These are phyloP conservation scores for Poecilia gillii DNA, from an alignment of 2,797 vertebrate genomes.

Conservation along the genomic window DNA sequence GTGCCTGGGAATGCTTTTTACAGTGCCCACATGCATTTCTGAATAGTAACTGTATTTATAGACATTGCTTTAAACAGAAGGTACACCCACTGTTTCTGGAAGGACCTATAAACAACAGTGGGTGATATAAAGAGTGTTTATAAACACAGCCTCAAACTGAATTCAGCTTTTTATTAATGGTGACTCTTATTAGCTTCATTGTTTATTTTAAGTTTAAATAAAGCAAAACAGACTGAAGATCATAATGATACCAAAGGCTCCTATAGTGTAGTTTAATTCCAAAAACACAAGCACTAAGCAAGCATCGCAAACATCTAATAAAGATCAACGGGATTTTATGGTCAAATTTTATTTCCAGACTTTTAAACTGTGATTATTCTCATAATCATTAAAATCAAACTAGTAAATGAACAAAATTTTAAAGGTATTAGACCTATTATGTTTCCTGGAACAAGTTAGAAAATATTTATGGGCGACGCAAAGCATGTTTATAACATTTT, in stretches of 20 bases:
- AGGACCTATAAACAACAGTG: neutral
- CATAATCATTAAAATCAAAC: conserved; percentile 4
- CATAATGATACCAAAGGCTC: neutral
- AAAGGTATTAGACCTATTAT: neutral
- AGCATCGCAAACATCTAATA: neutral
- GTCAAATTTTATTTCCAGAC: neutral
- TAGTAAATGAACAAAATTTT: conserved; percentile 38
- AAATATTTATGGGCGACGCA: no score
- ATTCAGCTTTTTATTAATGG: neutral
- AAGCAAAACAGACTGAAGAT: neutral
- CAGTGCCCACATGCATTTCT: neutral
- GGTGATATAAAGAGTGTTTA: neutral
- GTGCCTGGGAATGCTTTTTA: neutral
- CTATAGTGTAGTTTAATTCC: neutral
- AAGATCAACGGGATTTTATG: neutral
- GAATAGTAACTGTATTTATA: neutral
- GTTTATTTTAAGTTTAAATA: neutral
- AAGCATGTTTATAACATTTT: no score
- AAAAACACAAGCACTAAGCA: neutral
- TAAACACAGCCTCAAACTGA: neutral
- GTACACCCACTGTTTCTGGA: neutral
- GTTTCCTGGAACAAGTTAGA: no score
- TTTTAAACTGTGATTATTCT: conserved; percentile 7
- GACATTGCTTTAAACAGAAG: neutral
- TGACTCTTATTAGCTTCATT: neutral